These are phyloP conservation scores for Chaetops frenatus DNA, from an alignment of 2,113 vertebrate species.

Conservation along the genomic window DNA sequence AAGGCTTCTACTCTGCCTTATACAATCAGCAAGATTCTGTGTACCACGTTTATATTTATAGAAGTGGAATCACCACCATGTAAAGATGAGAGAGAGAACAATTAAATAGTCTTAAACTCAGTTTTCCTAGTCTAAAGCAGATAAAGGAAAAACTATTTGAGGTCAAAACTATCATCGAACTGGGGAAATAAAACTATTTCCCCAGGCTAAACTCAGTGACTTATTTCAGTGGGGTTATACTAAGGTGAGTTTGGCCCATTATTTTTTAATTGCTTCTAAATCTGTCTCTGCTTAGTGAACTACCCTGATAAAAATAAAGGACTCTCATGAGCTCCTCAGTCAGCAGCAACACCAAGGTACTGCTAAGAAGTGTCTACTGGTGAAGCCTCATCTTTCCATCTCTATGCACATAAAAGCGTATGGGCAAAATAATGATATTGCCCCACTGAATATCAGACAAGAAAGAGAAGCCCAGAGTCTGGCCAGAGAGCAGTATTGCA, in stretches of 20 bases:
- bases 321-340: neutral
- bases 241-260: constrained; percentile 9
- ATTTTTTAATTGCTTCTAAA: constrained; percentile 39
- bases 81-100: neutral
- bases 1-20: neutral
- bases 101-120: neutral
- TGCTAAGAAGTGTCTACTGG: neutral
- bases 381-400: neutral
- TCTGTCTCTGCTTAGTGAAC: neutral
- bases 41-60: neutral
- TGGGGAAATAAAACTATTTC: constrained; percentile 24
- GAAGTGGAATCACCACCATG: neutral
- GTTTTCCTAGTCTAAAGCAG: neutral
- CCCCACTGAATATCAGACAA: neutral
- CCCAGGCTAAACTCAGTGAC: neutral
- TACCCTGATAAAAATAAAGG: neutral
- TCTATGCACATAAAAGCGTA: neutral
- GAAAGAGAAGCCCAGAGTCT: neutral
- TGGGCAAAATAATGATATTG: neutral
- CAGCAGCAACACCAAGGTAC: neutral
- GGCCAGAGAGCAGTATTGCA: neutral
- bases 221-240: constrained; percentile 17
- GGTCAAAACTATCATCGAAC: neutral
- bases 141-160: neutral
- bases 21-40: neutral